phyloP scores from a whole-genome alignment of 2,113 vertebrate species.

The Paradisaea rubra region DNA sequence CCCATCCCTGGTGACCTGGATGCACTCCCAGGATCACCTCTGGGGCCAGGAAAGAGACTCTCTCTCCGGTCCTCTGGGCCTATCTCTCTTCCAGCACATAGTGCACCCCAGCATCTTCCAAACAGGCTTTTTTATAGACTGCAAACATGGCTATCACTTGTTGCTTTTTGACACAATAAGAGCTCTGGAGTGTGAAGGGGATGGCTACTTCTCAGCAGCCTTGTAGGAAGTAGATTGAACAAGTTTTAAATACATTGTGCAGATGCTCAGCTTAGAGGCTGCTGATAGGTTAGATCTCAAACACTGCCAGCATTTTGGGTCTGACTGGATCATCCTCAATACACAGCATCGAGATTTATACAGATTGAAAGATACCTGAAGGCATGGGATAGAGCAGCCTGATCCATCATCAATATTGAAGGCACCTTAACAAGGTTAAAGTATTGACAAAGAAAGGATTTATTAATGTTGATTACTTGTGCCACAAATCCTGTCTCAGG shows the following conservation, averaged over 20 bases:
- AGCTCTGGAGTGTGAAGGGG: neutral
- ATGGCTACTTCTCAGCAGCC: neutral
- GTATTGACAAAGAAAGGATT: neutral
- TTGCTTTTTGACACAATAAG: neutral
- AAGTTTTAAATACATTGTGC: neutral
- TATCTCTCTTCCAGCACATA: too few species aligned
- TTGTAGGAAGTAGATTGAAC: neutral
- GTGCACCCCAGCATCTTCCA: neutral
- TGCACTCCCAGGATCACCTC: too few species aligned
- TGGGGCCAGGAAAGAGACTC: too few species aligned
- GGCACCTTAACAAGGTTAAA: neutral
- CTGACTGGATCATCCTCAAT: neutral
- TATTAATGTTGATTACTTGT: neutral
- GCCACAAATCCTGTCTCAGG: neutral
- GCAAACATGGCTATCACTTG: neutral
- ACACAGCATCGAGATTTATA: neutral
- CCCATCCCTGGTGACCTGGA: too few species aligned
- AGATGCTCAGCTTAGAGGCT: neutral
- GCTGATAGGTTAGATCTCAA: neutral
- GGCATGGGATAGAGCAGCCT: neutral
- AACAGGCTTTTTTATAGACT: neutral
- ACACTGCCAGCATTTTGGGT: neutral
- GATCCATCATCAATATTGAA: neutral
- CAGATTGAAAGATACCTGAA: neutral
- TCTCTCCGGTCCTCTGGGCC: too few species aligned